phyloP scores from a whole-genome alignment of 2,113 vertebrate genomes.

The Cyprinodon variegatus region DNA sequence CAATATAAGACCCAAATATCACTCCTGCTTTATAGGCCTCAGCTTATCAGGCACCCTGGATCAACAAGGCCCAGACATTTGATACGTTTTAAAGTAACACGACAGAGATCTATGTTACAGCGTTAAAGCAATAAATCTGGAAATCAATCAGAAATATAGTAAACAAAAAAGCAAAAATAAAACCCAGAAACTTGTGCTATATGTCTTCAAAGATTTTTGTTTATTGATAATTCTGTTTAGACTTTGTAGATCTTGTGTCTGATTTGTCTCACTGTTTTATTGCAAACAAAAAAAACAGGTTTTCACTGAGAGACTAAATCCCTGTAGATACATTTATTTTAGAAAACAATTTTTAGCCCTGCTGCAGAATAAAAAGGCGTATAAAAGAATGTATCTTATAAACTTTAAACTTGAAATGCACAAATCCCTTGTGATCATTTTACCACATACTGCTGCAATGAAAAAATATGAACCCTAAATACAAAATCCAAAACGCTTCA shows the following conservation, averaged over 20 bases:
- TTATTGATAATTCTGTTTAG: neutral
- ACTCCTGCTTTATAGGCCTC: constrained; percentile 53
- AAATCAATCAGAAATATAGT: constrained; percentile 1
- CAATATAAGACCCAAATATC: constrained; percentile 68
- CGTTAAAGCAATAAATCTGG: constrained; percentile 1
- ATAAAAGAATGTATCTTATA: too few species aligned
- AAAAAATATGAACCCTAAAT: neutral
- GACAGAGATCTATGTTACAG: constrained; percentile 29
- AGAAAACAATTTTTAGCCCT: neutral
- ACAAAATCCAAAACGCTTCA: neutral
- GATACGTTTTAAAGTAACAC: constrained; percentile 47
- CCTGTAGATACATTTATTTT: neutral
- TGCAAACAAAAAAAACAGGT: neutral
- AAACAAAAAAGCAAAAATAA: neutral
- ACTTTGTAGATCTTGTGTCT: constrained; percentile 5
- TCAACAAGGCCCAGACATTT: constrained; percentile 33
- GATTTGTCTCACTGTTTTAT: neutral
- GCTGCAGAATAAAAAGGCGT: neutral
- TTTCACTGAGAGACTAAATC: neutral
- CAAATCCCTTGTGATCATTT: neutral
- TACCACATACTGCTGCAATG: neutral
- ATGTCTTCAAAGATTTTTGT: neutral
- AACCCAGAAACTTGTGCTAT: neutral
- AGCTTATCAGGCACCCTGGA: constrained; percentile 41
- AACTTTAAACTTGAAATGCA: neutral